These are phyloP conservation scores for Eciton burchellii DNA, from an alignment of 1,140 invertebrate species.

Conservation along the genomic window DNA sequence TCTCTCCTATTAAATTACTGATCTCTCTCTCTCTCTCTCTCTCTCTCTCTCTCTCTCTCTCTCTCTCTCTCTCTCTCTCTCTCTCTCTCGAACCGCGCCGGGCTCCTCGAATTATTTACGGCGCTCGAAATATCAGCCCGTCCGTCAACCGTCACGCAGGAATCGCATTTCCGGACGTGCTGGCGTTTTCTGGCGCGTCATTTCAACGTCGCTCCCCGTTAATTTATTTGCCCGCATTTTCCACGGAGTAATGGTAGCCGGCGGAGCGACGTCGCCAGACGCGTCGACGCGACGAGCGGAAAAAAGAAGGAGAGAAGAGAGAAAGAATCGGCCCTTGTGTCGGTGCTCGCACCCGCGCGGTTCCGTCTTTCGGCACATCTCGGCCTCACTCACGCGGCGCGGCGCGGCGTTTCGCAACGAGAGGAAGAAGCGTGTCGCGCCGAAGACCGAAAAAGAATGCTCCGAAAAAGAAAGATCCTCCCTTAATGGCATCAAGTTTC, in stretches of 20 bases:
- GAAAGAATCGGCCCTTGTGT: not conserved
- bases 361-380: not conserved
- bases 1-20: constrained; percentile 52
- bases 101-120: constrained; percentile 59
- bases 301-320: too few relatives aligned
- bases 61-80: too few relatives aligned
- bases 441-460: too few relatives aligned
- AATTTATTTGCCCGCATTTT: constrained; percentile 62
- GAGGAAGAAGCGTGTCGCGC: not conserved
- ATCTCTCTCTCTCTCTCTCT: too few relatives aligned
- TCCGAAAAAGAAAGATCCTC: too few relatives aligned
- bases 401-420: not conserved
- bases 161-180: constrained; percentile 58
- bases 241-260: constrained; percentile 13
- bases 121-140: constrained; percentile 57
- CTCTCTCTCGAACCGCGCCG: constrained; percentile 49
- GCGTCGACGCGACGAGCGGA: not conserved
- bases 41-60: too few relatives aligned
- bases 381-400: too few relatives aligned
- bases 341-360: not conserved
- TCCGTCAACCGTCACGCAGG: constrained; percentile 59
- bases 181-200: constrained; percentile 41
- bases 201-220: constrained; percentile 52
- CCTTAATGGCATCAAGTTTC: not conserved
- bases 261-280: constrained; percentile 1